These are phyloP conservation scores for Mizuhopecten yessoensis DNA, from an alignment of 1,140 invertebrate species.

Conservation along the genomic window DNA sequence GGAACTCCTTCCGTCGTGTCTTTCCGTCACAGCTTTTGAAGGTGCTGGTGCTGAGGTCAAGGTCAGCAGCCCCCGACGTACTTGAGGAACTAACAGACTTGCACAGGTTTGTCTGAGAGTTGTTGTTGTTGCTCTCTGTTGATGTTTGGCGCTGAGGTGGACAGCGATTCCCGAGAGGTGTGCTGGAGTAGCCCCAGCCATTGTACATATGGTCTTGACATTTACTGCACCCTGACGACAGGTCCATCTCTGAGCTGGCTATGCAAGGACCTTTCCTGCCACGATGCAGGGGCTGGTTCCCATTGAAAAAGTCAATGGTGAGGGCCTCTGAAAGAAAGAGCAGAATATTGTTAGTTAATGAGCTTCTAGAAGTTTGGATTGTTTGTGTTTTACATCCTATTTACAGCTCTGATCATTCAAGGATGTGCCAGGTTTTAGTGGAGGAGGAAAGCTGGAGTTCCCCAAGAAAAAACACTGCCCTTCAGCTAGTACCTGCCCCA, in stretches of 20 bases:
- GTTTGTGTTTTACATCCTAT: too few relatives aligned
- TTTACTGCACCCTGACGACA: constrained; percentile 1
- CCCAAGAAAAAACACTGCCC: too few relatives aligned
- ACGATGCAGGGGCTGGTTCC: constrained; percentile 9
- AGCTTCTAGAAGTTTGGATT: not conserved
- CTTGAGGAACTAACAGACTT: constrained; percentile 2
- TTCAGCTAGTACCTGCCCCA: too few relatives aligned
- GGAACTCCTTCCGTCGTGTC: not conserved
- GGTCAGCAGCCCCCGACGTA: not conserved
- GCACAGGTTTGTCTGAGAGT: not conserved
- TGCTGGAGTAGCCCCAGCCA: not conserved
- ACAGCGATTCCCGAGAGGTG: not conserved
- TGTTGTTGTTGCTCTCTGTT: constrained; percentile 26
- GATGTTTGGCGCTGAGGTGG: not conserved
- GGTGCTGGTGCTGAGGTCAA: not conserved
- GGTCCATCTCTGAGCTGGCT: not conserved
- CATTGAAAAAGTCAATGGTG: not conserved
- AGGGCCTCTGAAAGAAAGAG: constrained; percentile 1
- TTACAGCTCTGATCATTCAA: too few relatives aligned
- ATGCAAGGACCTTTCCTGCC: not conserved
- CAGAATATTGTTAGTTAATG: not conserved
- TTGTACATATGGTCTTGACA: not conserved
- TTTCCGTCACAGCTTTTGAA: not conserved
- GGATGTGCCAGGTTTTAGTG: too few relatives aligned
- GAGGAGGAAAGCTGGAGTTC: too few relatives aligned